phyloP scores from a whole-genome alignment of 53 echinoderm and acorn worm genomes.

The Arbacia lixula region DNA sequence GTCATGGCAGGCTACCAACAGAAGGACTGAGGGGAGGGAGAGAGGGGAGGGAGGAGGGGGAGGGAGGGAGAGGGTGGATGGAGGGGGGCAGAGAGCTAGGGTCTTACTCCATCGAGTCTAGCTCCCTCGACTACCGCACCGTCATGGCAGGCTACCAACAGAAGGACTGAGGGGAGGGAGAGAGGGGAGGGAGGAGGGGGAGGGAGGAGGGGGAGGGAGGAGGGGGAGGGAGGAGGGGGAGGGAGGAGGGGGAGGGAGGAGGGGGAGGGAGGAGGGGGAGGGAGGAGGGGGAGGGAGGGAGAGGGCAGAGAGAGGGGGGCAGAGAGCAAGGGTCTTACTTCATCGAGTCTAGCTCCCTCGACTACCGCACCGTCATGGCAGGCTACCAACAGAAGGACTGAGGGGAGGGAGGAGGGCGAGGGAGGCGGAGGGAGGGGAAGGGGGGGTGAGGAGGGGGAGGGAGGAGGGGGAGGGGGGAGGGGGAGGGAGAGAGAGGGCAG shows the following conservation, averaged over 20 bases:
- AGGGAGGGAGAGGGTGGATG: neutral
- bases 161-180: no score
- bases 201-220: neutral
- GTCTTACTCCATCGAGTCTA: constrained; percentile 46
- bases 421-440: no score
- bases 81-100: no score
- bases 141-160: constrained; percentile 64
- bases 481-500: neutral
- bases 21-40: neutral
- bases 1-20: constrained; percentile 64
- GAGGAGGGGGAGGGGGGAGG: neutral
- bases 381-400: constrained; percentile 45
- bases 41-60: neutral
- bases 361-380: constrained; percentile 54
- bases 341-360: constrained; percentile 20
- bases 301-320: neutral
- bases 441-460: no score
- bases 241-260: neutral
- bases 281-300: neutral
- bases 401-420: no score
- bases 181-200: no score
- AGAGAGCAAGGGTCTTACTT: constrained; percentile 31
- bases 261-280: neutral
- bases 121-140: constrained; percentile 18
- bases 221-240: neutral